Evolutionary conservation across 2,888 invertebrate species (phyloP).

Genomic region (Drosophila barbarae): DNA sequence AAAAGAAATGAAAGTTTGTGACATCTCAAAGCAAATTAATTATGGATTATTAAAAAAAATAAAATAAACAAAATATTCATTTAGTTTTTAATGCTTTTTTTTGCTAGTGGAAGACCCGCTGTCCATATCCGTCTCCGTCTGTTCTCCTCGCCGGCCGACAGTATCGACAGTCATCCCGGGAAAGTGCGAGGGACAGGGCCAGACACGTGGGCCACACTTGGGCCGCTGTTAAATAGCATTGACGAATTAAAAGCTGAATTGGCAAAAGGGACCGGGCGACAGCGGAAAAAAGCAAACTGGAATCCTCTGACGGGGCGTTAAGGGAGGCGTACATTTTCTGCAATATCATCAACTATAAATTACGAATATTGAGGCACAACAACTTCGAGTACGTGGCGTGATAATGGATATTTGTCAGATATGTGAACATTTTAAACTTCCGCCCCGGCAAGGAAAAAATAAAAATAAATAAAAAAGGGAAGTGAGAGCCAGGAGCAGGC

Average conservation of each 20-base stretch:
- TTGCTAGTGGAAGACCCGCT: constrained; percentile 17
- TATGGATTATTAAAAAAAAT: not conserved
- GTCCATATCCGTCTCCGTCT: constrained; percentile 16
- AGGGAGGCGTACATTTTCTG: constrained; percentile 53
- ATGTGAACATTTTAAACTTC: constrained; percentile 73
- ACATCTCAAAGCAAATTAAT: not conserved
- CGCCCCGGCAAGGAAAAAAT: constrained; percentile 33
- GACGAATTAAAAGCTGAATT: constrained; percentile 74
- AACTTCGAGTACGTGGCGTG: constrained; percentile 69
- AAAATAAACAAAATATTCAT: not conserved
- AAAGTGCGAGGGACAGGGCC: not conserved
- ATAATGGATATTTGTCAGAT: constrained; percentile 75
- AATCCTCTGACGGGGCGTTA: constrained; percentile 11
- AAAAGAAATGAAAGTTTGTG: not conserved
- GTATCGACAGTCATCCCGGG: constrained; percentile 59
- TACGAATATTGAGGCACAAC: constrained; percentile 70
- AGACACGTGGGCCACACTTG: constrained; percentile 33
- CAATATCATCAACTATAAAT: constrained; percentile 75
- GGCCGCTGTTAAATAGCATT: constrained; percentile 66
- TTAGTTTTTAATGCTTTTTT: not conserved
- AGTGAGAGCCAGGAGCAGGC: not conserved
- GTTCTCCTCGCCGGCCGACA: not conserved
- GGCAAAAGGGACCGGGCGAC: constrained; percentile 52
- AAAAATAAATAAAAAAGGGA: constrained; percentile 18
- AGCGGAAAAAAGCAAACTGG: constrained; percentile 27